Evolutionary conservation across 92 coral and sea anemone genomes (phyloP).

Genomic region (Zoanthus sansibaricus): DNA sequence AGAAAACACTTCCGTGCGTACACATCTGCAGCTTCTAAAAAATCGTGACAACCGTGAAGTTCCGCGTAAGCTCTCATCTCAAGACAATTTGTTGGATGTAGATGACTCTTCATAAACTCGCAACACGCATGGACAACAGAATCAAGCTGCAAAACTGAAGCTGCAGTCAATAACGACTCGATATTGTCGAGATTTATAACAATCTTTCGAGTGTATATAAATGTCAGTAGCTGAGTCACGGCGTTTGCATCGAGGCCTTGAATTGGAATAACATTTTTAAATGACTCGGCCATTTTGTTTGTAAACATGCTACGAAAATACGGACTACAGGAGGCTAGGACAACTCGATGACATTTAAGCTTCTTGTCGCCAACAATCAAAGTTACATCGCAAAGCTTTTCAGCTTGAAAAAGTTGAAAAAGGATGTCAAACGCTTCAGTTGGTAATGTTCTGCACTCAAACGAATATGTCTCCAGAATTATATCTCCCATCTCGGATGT

Average conservation of each 20-base stretch:
- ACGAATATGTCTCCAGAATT: constrained; percentile 75
- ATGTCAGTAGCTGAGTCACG: constrained; percentile 80
- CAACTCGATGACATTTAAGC: constrained; percentile 91
- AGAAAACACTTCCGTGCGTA: constrained; percentile 80
- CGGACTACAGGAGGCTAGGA: constrained; percentile 92
- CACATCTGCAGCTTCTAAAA: constrained; percentile 82
- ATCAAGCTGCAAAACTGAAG: constrained; percentile 92
- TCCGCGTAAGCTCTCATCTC: constrained; percentile 96
- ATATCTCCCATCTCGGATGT: constrained; percentile 72
- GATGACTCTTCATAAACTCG: constrained; percentile 90
- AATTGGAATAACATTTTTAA: constrained; percentile 78
- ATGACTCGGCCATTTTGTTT: constrained; percentile 87
- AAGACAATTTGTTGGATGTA: constrained; percentile 91
- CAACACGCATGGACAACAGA: constrained; percentile 95
- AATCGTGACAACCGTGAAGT: constrained; percentile 86
- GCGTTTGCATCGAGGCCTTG: constrained; percentile 91
- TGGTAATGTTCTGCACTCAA: constrained; percentile 75
- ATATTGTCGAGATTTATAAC: constrained; percentile 88
- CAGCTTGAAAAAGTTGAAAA: constrained; percentile 77
- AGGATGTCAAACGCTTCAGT: constrained; percentile 78
- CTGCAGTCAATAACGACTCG: constrained; percentile 88
- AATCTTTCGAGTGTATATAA: constrained; percentile 90
- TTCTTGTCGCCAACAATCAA: constrained; percentile 84
- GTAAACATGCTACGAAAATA: constrained; percentile 98
- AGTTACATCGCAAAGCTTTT: constrained; percentile 90